Percentiles rank a stretch among this genome's conserved stretches.
These are phyloP conservation scores for Orthosia gracilis DNA, from an alignment of 2,888 invertebrate genomes.

Conservation along the genomic window DNA sequence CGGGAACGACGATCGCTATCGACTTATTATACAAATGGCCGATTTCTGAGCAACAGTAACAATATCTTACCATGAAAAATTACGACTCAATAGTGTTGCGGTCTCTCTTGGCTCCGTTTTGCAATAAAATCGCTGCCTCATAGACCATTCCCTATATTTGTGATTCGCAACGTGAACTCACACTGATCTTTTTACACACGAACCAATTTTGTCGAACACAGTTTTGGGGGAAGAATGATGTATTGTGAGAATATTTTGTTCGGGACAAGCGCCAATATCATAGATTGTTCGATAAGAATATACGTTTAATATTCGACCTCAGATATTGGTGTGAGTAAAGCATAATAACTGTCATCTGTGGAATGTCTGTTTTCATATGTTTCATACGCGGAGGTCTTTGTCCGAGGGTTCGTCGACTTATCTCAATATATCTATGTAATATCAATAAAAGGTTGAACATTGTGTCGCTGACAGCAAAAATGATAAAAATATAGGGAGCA, in stretches of 20 bases:
- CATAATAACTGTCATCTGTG: constrained; percentile 1
- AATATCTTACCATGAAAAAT: constrained; percentile 86
- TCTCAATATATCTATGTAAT: constrained; percentile 18
- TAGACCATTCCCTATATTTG: constrained; percentile 76
- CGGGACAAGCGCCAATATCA: constrained; percentile 57
- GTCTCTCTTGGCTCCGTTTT: constrained; percentile 80
- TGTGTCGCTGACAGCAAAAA: constrained; percentile 22
- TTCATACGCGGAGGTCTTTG: constrained; percentile 41
- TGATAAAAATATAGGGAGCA: constrained; percentile 34
- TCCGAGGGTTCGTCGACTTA: constrained; percentile 36
- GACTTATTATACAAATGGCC: constrained; percentile 88
- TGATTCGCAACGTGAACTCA: constrained; percentile 72
- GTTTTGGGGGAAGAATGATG: constrained; percentile 64
- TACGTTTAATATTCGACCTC: constrained; percentile 45
- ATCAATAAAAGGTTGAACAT: constrained; percentile 35
- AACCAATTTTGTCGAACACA: constrained; percentile 74
- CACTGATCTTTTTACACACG: constrained; percentile 74
- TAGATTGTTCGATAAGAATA: constrained; percentile 58
- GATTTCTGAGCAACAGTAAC: constrained; percentile 83
- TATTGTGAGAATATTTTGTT: constrained; percentile 66
- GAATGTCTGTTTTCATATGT: constrained; percentile 14
- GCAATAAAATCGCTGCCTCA: constrained; percentile 82
- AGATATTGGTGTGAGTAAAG: constrained; percentile 26
- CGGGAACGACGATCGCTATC: constrained; percentile 83
- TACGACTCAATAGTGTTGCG: constrained; percentile 80